Conservation (phyloP, 2,888 invertebrate genomes). For the Cataglyphis albicans region DNA sequence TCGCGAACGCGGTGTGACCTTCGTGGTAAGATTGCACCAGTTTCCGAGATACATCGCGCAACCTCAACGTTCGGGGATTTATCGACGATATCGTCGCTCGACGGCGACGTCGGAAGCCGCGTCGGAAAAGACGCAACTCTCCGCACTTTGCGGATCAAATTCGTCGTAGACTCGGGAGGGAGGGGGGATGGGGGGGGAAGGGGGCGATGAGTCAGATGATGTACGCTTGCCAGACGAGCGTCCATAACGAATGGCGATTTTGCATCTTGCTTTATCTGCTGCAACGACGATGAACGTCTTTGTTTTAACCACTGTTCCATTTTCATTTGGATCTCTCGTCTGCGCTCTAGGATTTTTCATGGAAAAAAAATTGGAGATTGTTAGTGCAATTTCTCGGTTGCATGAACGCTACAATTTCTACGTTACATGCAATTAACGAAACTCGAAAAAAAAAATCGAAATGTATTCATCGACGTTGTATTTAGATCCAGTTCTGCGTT, state of each 20-base stretch:
- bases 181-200: too few species aligned
- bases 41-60: conserved; percentile 39
- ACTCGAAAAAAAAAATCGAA: conserved; percentile 17
- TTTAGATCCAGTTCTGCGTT: conserved; percentile 5
- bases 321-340: conserved; percentile 23
- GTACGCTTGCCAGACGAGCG: conserved; percentile 28
- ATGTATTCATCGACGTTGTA: conserved; percentile 33
- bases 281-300: conserved; percentile 28
- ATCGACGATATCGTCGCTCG: conserved; percentile 1
- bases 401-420: neutral
- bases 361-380: neutral
- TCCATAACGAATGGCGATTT: conserved; percentile 26
- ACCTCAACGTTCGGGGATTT: conserved; percentile 33
- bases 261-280: conserved; percentile 26
- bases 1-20: conserved; percentile 57
- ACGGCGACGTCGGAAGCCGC: neutral
- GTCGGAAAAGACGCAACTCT: conserved; percentile 35
- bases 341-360: conserved; percentile 8
- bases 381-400: conserved; percentile 29
- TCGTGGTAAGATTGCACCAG: conserved; percentile 57
- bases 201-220: conserved; percentile 42
- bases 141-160: conserved; percentile 34
- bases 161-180: neutral
- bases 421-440: conserved; percentile 1
- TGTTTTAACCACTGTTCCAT: conserved; percentile 16